phyloP scores from a whole-genome alignment of 2,888 invertebrate genomes.

The Phragmatobia fuliginosa region DNA sequence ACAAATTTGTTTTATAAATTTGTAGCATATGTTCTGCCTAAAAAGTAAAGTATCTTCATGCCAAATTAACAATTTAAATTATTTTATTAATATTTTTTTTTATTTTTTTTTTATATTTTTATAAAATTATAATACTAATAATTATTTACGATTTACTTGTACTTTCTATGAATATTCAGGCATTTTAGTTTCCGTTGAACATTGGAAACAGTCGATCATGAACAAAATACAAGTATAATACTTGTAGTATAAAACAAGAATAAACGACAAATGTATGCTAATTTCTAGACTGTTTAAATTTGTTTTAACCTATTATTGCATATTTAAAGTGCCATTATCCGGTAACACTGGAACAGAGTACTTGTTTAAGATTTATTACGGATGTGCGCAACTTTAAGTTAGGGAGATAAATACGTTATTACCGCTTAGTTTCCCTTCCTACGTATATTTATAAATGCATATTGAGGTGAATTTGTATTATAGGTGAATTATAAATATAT shows the following conservation, averaged over 20 bases:
- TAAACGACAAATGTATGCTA: constrained; percentile 10
- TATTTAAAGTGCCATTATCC: constrained; percentile 16
- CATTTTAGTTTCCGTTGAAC: background rate
- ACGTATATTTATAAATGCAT: background rate
- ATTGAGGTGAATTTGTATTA: too few species aligned
- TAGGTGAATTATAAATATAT: too few species aligned
- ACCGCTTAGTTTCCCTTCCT: background rate
- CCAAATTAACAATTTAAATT: too few species aligned
- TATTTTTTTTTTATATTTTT: background rate
- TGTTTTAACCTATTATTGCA: constrained; percentile 18
- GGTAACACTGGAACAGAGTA: background rate
- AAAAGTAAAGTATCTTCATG: too few species aligned
- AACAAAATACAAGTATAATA: too few species aligned
- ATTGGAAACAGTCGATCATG: background rate
- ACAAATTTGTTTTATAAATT: too few species aligned
- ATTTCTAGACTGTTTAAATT: constrained; percentile 19
- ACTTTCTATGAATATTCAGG: too few species aligned
- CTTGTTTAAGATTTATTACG: constrained; percentile 11
- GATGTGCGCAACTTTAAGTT: constrained; percentile 6
- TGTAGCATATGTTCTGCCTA: too few species aligned
- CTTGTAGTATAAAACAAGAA: background rate
- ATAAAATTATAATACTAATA: too few species aligned
- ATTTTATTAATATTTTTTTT: too few species aligned
- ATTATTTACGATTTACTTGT: background rate
- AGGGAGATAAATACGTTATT: constrained; percentile 6